phyloP scores from a whole-genome alignment of 2,797 vertebrate species.

The Kryptopterus vitreolus region DNA sequence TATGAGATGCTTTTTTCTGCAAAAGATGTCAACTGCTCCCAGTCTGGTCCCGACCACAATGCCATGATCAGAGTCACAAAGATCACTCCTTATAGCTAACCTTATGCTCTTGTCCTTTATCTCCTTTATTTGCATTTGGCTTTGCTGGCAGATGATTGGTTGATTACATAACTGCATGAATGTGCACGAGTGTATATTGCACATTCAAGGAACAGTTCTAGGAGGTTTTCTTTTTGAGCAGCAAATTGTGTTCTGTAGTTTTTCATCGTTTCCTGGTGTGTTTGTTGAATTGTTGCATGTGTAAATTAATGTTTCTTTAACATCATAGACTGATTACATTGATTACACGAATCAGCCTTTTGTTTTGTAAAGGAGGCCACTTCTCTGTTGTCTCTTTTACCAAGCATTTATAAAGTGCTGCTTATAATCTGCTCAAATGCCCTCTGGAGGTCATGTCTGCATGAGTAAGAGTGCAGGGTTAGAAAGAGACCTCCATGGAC shows the following conservation, averaged over 20 bases:
- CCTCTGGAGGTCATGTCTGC: not conserved
- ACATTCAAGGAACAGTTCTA: not conserved
- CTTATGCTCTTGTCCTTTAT: not conserved
- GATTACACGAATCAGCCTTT: not conserved
- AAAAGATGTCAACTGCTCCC: not conserved
- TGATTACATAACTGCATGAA: not conserved
- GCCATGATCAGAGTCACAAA: not conserved
- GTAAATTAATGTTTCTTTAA: not conserved
- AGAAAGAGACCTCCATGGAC: not conserved
- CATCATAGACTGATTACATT: not conserved
- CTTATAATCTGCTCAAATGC: not conserved
- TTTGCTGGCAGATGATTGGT: not conserved
- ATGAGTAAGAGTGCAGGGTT: not conserved
- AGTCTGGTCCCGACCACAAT: not conserved
- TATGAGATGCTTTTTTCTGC: slow-evolving; percentile 9
- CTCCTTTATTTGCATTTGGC: not conserved
- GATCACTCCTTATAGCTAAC: not conserved
- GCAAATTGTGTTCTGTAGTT: slow-evolving; percentile 2
- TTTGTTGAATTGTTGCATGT: slow-evolving; percentile 1
- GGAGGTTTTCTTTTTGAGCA: not conserved
- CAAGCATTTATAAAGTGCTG: not conserved
- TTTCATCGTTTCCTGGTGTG: not conserved
- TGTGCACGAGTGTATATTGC: not conserved
- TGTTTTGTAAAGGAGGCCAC: not conserved
- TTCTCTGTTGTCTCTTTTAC: not conserved